A percentile compares a stretch with the other conserved stretches of the same genome.
These are phyloP conservation scores for Bombus waltoni DNA, from an alignment of 1,140 invertebrate species.

Conservation along the genomic window DNA sequence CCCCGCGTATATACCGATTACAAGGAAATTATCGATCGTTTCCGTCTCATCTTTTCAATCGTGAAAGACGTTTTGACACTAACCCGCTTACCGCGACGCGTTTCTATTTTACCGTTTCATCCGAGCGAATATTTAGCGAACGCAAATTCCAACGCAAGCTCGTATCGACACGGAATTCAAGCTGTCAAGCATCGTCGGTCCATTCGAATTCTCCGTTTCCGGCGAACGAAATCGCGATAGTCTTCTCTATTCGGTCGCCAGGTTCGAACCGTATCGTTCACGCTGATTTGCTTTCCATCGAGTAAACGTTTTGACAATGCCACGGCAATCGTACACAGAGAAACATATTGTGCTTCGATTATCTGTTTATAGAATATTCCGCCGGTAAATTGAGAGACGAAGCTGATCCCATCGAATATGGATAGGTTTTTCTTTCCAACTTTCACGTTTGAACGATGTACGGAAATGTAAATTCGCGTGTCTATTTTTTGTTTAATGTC, in stretches of 20 bases:
- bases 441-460: background rate
- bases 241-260: background rate
- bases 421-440: background rate
- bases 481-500: background rate
- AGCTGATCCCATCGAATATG: background rate
- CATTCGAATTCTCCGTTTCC: background rate
- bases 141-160: background rate
- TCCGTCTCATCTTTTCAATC: background rate
- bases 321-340: background rate
- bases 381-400: background rate
- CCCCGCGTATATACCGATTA: background rate
- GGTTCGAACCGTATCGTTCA: background rate
- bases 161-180: background rate
- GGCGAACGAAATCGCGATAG: conserved; percentile 10
- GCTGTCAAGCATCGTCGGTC: background rate
- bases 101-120: conserved; percentile 9
- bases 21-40: conserved; percentile 2
- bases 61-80: conserved; percentile 31
- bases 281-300: background rate
- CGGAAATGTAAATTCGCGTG: background rate
- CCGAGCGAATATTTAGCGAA: conserved; percentile 9
- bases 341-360: background rate
- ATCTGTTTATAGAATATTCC: background rate
- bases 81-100: conserved; percentile 10
- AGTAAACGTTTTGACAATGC: conserved; percentile 20